Percentiles rank a stretch among this genome's conserved stretches.
Conservation (phyloP, 2,113 vertebrate species). For the Tamias sibiricus region DNA sequence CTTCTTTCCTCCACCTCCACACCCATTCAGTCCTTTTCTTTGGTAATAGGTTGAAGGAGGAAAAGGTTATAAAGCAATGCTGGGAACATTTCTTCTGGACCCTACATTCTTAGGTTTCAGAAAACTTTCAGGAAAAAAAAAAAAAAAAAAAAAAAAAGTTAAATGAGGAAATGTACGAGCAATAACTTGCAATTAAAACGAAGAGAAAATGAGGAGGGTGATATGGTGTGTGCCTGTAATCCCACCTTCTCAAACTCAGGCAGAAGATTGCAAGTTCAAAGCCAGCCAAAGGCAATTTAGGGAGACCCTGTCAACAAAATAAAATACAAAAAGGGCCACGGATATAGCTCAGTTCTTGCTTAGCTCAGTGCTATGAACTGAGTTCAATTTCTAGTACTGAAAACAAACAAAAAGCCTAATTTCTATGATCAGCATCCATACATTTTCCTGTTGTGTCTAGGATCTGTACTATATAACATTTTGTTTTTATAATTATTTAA, state of each 20-base stretch:
- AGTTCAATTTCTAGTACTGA: neutral
- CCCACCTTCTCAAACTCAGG: neutral
- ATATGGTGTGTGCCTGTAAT: neutral
- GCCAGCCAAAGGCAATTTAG: neutral
- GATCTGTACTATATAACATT: neutral
- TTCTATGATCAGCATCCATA: slow-evolving; percentile 26
- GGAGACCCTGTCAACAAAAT: neutral
- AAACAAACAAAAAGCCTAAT: neutral
- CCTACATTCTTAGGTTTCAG: slow-evolving; percentile 70
- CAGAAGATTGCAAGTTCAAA: neutral
- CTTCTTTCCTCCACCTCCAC: neutral
- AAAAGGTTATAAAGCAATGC: slow-evolving; percentile 66
- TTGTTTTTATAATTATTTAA: slow-evolving; percentile 54
- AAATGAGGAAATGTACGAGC: slow-evolving; percentile 74
- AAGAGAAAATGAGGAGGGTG: slow-evolving; percentile 62
- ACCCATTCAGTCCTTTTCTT: neutral
- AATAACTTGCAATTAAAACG: slow-evolving; percentile 75
- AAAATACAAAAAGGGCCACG: neutral
- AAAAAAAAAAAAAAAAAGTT: slow-evolving; percentile 72
- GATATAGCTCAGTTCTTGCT: neutral
- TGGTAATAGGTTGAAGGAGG: slow-evolving; percentile 39
- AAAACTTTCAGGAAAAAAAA: slow-evolving; percentile 78
- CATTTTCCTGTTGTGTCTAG: slow-evolving; percentile 66
- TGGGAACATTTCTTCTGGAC: slow-evolving; percentile 74
- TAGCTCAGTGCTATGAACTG: too few species aligned